A percentile compares a stretch with the other conserved stretches of the same genome.
phyloP scores from a whole-genome alignment of 2,113 vertebrate species.

The Cyanocitta stelleri region DNA sequence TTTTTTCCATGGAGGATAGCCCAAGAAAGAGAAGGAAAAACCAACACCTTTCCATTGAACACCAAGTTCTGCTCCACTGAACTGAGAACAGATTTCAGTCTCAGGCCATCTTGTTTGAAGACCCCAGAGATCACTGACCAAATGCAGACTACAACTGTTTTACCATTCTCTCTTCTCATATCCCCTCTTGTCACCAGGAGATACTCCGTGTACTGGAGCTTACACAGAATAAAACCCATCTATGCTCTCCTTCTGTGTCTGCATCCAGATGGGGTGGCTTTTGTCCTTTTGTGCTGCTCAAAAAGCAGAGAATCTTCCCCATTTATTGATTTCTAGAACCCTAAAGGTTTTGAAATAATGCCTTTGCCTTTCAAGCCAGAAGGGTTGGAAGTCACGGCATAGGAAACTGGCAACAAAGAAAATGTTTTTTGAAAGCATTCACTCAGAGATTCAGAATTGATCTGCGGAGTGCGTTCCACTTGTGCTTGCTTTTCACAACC shows the following conservation, averaged over 20 bases:
- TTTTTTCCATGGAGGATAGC: background rate
- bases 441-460: background rate
- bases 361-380: background rate
- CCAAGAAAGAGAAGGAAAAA: background rate
- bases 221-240: background rate
- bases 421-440: background rate
- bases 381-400: background rate
- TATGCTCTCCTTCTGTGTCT: background rate
- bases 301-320: background rate
- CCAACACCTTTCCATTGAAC: accelerated
- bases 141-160: background rate
- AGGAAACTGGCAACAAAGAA: background rate
- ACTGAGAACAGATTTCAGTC: background rate
- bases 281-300: background rate
- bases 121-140: background rate
- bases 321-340: background rate
- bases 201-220: background rate
- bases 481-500: background rate
- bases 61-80: background rate
- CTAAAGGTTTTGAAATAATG: background rate
- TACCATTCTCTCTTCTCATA: background rate
- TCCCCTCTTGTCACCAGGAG: background rate
- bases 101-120: background rate
- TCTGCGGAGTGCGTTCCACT: background rate
- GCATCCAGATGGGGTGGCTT: background rate